Conservation (phyloP, 2,888 invertebrate genomes). For the Molorchus minor region DNA sequence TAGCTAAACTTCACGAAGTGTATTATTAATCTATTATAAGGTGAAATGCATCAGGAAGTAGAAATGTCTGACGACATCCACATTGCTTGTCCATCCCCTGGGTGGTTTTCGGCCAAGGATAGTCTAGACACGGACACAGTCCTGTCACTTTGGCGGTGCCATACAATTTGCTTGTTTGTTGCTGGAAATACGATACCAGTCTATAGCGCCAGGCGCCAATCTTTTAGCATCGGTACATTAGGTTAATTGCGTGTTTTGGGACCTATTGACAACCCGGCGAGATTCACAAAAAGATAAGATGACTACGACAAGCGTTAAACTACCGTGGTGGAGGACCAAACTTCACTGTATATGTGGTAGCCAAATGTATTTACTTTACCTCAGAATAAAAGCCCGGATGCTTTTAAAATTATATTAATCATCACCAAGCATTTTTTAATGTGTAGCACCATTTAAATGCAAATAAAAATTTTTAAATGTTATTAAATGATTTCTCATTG, state of each 20-base stretch:
- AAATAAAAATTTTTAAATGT: no score
- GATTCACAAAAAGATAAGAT: slow-evolving; percentile 17
- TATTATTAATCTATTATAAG: no score
- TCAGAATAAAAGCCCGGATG: no score
- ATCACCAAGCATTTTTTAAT: no score
- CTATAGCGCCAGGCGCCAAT: slow-evolving; percentile 43
- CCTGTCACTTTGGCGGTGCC: slow-evolving; percentile 41
- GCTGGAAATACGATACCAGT: slow-evolving; percentile 45
- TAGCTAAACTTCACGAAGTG: no score
- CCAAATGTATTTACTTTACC: no score
- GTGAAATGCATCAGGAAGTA: no score
- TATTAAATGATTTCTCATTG: no score
- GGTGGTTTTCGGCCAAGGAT: slow-evolving; percentile 5
- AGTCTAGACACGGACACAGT: slow-evolving; percentile 14
- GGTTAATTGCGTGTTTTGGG: slow-evolving; percentile 51
- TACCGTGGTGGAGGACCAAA: no score
- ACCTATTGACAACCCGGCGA: slow-evolving; percentile 44
- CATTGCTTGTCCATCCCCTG: slow-evolving; percentile 2
- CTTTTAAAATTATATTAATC: no score
- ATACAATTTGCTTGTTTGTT: slow-evolving; percentile 49
- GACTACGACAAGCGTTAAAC: slow-evolving; percentile 13
- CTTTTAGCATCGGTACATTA: slow-evolving; percentile 44
- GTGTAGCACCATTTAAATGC: no score
- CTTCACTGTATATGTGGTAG: no score
- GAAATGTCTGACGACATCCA: neutral